Conservation (phyloP, 2,797 vertebrate genomes). For the Lindbergichthys nudifrons region DNA sequence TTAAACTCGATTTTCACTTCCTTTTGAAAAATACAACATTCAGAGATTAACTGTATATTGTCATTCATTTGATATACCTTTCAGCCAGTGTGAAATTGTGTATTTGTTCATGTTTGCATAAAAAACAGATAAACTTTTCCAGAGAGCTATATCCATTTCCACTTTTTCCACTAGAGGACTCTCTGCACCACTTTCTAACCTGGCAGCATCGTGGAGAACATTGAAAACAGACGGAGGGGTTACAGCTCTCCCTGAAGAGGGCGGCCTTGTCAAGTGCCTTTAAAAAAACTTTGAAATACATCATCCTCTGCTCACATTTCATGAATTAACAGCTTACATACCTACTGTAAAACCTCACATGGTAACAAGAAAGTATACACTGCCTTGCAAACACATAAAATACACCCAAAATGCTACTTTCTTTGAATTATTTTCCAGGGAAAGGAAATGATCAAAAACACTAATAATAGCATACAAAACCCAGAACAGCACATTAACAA, state of each 20-base stretch:
- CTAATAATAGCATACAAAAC: conserved; percentile 18
- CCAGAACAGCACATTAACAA: conserved; percentile 25
- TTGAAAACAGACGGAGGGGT: conserved; percentile 50
- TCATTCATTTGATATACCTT: not conserved
- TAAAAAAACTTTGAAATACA: conserved; percentile 50
- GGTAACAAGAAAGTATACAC: conserved; percentile 6
- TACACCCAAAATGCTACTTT: not conserved
- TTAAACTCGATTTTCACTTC: not conserved
- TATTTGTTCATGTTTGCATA: conserved; percentile 10
- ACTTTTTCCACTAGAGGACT: conserved; percentile 76
- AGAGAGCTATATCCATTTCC: not conserved
- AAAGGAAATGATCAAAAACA: conserved; percentile 26
- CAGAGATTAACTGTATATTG: not conserved
- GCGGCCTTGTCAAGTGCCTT: conserved; percentile 67
- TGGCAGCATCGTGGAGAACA: conserved; percentile 10
- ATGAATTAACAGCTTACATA: conserved; percentile 47
- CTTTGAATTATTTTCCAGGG: not conserved
- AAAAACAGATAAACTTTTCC: not conserved
- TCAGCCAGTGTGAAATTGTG: not conserved
- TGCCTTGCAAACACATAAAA: not conserved
- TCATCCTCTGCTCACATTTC: conserved; percentile 45
- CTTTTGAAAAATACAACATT: conserved; percentile 1
- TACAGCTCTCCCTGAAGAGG: conserved; percentile 66
- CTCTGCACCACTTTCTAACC: conserved; percentile 53
- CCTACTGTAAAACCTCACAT: conserved; percentile 1